These are phyloP conservation scores for Caloenas nicobarica DNA, from an alignment of 2,113 vertebrate genomes.

Conservation along the genomic window DNA sequence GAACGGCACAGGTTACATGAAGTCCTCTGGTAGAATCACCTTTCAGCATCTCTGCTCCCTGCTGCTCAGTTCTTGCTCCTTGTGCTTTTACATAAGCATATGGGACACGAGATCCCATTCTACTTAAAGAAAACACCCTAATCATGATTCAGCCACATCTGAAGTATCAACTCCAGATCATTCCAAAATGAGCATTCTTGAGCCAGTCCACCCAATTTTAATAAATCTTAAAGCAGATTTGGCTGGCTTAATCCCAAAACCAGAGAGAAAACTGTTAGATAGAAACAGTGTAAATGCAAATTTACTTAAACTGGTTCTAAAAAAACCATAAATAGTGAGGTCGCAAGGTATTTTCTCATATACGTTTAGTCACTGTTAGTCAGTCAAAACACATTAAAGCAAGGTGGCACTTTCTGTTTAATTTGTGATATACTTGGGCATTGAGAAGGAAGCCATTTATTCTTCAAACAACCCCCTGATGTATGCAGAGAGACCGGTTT, in stretches of 20 bases:
- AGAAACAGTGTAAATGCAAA: background rate
- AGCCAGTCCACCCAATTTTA: background rate
- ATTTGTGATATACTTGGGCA: background rate
- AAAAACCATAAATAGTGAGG: background rate
- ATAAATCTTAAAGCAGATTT: background rate
- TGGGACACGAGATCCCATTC: accelerated
- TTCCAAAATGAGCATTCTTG: background rate
- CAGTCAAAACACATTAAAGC: background rate
- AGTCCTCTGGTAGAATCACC: background rate
- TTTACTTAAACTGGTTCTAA: background rate
- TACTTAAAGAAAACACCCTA: background rate
- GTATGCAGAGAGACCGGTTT: conserved; percentile 30
- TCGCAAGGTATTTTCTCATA: background rate
- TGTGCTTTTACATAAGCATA: background rate
- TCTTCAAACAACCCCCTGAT: background rate
- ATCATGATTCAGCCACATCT: background rate
- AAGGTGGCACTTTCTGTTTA: background rate
- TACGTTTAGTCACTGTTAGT: background rate
- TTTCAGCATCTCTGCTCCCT: background rate
- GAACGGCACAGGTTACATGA: background rate
- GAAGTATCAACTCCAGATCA: background rate
- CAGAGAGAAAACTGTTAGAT: background rate
- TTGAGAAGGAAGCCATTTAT: background rate
- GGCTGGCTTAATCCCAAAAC: background rate
- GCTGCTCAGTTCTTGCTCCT: background rate